Conservation (phyloP, 2,888 invertebrate species). For the Hirudinaria manillensis region DNA sequence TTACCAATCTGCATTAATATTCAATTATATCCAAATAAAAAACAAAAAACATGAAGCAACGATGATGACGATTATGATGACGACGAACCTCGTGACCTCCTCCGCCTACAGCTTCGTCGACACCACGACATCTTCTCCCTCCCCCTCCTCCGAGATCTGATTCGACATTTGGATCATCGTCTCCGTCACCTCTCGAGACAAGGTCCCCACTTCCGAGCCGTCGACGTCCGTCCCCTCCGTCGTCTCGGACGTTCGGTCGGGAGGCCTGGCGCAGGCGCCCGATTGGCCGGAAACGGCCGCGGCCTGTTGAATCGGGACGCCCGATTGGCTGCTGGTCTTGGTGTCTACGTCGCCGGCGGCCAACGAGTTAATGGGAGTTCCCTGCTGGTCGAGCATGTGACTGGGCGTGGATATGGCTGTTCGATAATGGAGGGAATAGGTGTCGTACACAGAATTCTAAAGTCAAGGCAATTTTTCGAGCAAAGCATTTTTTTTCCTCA, state of each 20-base stretch:
- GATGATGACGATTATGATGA: no score
- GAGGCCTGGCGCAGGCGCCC: not conserved
- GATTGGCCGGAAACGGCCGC: not conserved
- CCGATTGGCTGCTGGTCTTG: not conserved
- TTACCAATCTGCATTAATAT: no score
- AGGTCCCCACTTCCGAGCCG: not conserved
- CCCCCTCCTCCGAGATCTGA: slow-evolving; percentile 1
- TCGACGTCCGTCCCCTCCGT: slow-evolving; percentile 12
- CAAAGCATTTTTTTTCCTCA: not conserved
- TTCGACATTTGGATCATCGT: not conserved
- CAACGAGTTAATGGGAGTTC: not conserved
- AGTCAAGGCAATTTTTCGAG: not conserved
- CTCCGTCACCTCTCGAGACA: slow-evolving; percentile 6
- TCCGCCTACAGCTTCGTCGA: slow-evolving; percentile 4
- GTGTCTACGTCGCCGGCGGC: slow-evolving; percentile 13
- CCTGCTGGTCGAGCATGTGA: slow-evolving; percentile 13
- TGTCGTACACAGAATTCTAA: not conserved
- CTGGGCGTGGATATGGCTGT: slow-evolving; percentile 16
- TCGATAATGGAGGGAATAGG: not conserved
- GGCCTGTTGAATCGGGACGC: slow-evolving; percentile 1
- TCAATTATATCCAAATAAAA: no score
- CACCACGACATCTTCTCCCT: not conserved
- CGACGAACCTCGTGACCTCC: no score
- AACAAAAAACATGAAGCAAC: no score
- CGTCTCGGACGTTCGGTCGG: not conserved